Conservation (phyloP, 2,797 vertebrate genomes). For the Pteropus rufus region DNA sequence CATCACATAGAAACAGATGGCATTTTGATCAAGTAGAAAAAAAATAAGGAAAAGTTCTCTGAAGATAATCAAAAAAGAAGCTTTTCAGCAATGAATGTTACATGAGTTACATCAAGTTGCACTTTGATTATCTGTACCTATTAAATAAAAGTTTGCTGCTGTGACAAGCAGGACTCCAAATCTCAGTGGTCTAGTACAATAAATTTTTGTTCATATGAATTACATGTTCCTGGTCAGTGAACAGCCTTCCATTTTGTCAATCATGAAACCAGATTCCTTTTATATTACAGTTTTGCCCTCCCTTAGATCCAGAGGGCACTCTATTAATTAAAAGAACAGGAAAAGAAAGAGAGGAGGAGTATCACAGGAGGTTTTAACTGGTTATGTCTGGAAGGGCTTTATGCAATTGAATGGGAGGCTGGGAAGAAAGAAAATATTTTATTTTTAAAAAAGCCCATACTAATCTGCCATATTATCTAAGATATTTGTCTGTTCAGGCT, state of each 20-base stretch:
- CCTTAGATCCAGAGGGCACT: neutral
- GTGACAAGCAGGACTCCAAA: neutral
- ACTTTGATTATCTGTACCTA: neutral
- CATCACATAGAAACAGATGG: neutral
- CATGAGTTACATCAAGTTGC: neutral
- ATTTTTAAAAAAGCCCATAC: neutral
- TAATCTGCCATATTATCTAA: neutral
- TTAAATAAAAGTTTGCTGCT: neutral
- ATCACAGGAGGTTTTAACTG: neutral
- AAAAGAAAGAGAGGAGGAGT: neutral
- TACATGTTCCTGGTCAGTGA: neutral
- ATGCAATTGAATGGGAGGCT: neutral
- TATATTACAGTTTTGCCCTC: neutral
- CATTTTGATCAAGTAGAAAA: constrained; percentile 2
- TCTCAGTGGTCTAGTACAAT: neutral
- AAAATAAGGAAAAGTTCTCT: neutral
- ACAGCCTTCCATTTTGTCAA: neutral
- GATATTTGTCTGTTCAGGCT: neutral
- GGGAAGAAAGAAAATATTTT: neutral
- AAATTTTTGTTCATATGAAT: neutral
- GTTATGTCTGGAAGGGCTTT: neutral
- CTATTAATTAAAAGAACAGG: neutral
- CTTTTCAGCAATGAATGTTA: neutral
- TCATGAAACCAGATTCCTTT: neutral
- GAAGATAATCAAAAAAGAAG: constrained; percentile 35